phyloP scores from a whole-genome alignment of 2,797 vertebrate genomes.

The Molossus molossus region DNA sequence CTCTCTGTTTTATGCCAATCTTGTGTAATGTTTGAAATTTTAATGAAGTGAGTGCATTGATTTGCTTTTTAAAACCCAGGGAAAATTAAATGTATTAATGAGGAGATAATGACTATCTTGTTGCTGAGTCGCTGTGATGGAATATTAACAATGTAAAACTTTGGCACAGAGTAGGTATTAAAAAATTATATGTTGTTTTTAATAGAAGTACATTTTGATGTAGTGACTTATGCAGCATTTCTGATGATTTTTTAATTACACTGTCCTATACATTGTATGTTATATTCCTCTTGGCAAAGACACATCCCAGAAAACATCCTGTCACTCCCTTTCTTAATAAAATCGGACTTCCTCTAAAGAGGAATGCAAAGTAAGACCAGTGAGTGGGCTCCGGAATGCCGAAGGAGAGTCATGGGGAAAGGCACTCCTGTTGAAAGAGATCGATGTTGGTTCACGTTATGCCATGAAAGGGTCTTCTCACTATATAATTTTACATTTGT shows the following conservation, averaged over 20 bases:
- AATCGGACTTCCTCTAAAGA: neutral
- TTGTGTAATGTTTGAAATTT: neutral
- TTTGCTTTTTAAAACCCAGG: conserved; percentile 12
- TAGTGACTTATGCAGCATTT: neutral
- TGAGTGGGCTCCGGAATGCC: neutral
- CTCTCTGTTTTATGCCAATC: neutral
- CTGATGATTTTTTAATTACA: neutral
- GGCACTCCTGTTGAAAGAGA: neutral
- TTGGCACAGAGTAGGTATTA: neutral
- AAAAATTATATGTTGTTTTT: conserved; percentile 5
- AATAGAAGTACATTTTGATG: neutral
- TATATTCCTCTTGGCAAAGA: neutral
- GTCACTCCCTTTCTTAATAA: neutral
- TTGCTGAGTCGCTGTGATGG: neutral
- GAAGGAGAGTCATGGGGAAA: neutral
- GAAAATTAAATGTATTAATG: neutral
- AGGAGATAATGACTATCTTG: neutral
- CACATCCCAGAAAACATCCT: neutral
- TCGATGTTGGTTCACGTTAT: neutral
- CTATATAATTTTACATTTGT: neutral
- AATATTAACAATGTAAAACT: neutral
- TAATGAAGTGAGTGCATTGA: neutral
- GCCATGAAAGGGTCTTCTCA: neutral
- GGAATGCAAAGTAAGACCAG: neutral
- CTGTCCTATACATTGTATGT: neutral